A percentile compares a stretch with the other conserved stretches of the same genome.
These are phyloP conservation scores for Epinotia brunnichana DNA, from an alignment of 2,888 invertebrate species.

Conservation along the genomic window DNA sequence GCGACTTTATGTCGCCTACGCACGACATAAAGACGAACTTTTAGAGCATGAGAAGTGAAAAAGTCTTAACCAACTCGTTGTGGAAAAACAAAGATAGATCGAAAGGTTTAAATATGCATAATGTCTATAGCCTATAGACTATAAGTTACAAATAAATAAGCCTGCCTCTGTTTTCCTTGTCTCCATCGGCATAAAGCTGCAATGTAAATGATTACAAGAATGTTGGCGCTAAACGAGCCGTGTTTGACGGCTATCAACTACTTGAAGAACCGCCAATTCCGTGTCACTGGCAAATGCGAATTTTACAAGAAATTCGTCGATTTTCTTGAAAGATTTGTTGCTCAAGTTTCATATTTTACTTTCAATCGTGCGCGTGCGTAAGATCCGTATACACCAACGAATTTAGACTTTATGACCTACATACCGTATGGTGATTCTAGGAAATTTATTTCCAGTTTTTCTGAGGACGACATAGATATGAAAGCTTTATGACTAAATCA, in stretches of 20 bases:
- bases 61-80: no score
- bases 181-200: slow-evolving; percentile 1
- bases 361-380: slow-evolving; percentile 33
- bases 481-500: not conserved
- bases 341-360: slow-evolving; percentile 15
- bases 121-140: no score
- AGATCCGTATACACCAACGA: slow-evolving; percentile 22
- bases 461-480: slow-evolving; percentile 8
- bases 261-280: slow-evolving; percentile 33
- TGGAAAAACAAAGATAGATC: no score
- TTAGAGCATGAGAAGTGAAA: no score
- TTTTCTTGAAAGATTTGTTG: slow-evolving; percentile 26
- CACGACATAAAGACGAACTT: no score
- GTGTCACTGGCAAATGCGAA: slow-evolving; percentile 17
- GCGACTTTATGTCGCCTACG: no score
- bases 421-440: slow-evolving; percentile 35
- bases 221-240: slow-evolving; percentile 6
- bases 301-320: slow-evolving; percentile 10
- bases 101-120: no score
- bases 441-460: slow-evolving; percentile 35
- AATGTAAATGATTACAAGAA: not conserved
- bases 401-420: slow-evolving; percentile 43
- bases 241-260: slow-evolving; percentile 21
- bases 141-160: no score
- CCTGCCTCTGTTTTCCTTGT: not conserved